Evolutionary conservation across 2,113 vertebrate species (phyloP).

Genomic region (Anolis carolinensis): DNA sequence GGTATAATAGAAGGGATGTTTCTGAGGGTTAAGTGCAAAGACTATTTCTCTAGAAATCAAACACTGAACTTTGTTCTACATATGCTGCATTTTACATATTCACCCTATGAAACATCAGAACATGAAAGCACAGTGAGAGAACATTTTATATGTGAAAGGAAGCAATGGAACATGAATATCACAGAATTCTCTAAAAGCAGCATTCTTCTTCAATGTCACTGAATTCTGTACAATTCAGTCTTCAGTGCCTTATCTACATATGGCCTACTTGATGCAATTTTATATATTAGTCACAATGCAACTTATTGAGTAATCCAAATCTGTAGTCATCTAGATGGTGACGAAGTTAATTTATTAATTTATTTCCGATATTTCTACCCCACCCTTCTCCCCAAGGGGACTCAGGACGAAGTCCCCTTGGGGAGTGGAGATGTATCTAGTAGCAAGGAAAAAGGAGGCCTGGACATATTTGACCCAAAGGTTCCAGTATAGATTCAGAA

Average conservation of each 20-base stretch:
- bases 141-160: background rate
- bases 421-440: no score
- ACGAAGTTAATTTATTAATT: no score
- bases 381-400: no score
- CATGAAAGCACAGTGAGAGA: background rate
- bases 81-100: background rate
- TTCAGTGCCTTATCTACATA: background rate
- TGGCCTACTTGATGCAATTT: background rate
- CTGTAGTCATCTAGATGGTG: no score
- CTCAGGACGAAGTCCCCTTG: no score
- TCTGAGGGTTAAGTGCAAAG: background rate
- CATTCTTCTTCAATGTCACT: rapidly evolving
- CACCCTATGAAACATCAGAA: background rate
- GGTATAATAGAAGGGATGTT: conserved; percentile 38
- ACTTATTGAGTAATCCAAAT: no score
- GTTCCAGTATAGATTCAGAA: no score
- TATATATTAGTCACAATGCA: no score
- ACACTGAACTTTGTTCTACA: background rate
- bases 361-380: no score
- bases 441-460: no score
- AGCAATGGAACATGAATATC: background rate
- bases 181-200: rapidly evolving
- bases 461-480: no score
- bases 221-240: background rate
- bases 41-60: conserved; percentile 11